Conservation (phyloP, 2,797 vertebrate species). For the Stomatorhinus walkeri region DNA sequence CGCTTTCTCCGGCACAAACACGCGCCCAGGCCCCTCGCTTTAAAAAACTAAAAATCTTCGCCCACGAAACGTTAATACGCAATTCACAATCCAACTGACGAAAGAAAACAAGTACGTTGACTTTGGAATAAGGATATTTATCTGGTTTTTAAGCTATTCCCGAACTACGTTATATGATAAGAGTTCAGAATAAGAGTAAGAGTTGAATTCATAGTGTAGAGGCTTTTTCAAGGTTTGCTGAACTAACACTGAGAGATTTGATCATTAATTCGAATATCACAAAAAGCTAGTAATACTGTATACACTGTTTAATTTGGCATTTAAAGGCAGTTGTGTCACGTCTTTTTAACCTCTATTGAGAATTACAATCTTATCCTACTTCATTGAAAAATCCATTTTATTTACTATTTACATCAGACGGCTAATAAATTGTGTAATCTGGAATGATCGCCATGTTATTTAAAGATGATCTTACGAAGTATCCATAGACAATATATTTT, state of each 20-base stretch:
- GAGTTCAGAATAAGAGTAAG: not conserved
- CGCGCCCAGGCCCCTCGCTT: slow-evolving; percentile 19
- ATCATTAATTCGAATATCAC: not conserved
- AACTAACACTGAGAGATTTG: not conserved
- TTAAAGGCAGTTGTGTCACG: slow-evolving; percentile 1
- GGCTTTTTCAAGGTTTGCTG: not conserved
- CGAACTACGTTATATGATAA: no score
- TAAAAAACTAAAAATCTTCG: not conserved
- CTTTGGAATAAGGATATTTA: not conserved
- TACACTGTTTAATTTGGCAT: slow-evolving; percentile 31
- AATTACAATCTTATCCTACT: not conserved
- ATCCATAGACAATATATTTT: not conserved
- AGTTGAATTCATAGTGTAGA: not conserved
- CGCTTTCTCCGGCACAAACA: slow-evolving; percentile 30
- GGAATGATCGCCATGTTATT: not conserved
- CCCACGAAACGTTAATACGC: not conserved
- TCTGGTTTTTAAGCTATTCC: not conserved
- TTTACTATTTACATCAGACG: slow-evolving; percentile 15
- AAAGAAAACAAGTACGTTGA: not conserved
- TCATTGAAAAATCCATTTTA: not conserved
- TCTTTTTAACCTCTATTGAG: slow-evolving; percentile 15
- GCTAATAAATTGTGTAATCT: not conserved
- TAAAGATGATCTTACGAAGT: not conserved
- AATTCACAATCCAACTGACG: not conserved
- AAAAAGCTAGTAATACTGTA: slow-evolving; percentile 7